Conservation (phyloP, 2,113 vertebrate species). For the Ailurus styani region DNA sequence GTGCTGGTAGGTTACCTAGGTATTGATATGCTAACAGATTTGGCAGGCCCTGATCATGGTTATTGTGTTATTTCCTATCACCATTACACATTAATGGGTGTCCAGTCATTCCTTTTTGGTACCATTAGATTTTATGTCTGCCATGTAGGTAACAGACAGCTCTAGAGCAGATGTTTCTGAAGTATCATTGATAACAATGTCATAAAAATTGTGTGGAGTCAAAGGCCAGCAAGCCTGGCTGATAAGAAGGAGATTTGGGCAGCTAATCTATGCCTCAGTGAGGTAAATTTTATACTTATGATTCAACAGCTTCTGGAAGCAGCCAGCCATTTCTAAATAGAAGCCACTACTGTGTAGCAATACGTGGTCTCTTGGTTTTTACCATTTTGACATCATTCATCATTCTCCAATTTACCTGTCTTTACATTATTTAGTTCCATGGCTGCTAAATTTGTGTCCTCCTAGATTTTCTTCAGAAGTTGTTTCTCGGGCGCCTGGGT, state of each 20-base stretch:
- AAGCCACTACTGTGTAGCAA: neutral
- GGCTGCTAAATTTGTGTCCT: constrained; percentile 20
- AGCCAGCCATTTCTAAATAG: constrained; percentile 41
- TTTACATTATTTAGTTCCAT: neutral
- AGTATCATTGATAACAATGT: constrained; percentile 9
- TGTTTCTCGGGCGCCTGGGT: too few relatives aligned
- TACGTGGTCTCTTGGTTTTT: neutral
- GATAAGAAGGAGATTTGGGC: neutral
- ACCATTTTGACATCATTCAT: neutral
- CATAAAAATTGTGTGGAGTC: neutral
- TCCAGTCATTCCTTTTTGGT: constrained; percentile 21
- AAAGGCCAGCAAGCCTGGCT: constrained; percentile 46
- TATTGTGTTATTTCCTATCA: constrained; percentile 5
- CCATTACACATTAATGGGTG: neutral
- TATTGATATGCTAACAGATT: constrained; percentile 14
- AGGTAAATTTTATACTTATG: neutral
- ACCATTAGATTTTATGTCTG: constrained; percentile 55
- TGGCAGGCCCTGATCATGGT: neutral
- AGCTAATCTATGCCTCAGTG: neutral
- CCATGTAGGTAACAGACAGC: neutral
- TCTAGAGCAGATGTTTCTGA: constrained; percentile 16
- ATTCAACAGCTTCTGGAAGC: constrained; percentile 29
- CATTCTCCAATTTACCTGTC: constrained; percentile 16
- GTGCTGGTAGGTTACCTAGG: neutral
- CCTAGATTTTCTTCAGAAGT: constrained; percentile 20